Evolutionary conservation across 2,113 vertebrate genomes (phyloP).

Genomic region (Peromyscus leucopus): DNA sequence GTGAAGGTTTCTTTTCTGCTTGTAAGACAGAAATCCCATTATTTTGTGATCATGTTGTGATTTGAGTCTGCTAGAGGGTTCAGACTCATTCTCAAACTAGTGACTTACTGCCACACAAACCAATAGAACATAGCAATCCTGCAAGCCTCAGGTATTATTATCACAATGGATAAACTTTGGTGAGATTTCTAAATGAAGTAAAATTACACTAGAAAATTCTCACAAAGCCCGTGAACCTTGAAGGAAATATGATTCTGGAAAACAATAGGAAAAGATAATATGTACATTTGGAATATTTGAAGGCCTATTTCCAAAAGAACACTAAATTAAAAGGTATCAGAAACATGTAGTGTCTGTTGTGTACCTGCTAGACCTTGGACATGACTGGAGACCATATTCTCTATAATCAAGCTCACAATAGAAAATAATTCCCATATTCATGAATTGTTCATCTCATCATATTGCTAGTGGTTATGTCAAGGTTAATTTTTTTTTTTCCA

Average conservation of each 20-base stretch:
- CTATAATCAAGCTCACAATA: conserved; percentile 73
- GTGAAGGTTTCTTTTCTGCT: conserved; percentile 36
- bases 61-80: background rate
- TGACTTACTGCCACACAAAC: background rate
- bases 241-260: background rate
- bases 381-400: conserved; percentile 21
- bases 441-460: conserved; percentile 79
- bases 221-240: background rate
- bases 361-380: conserved; percentile 29
- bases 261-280: background rate
- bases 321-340: background rate
- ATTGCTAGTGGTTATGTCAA: conserved; percentile 79
- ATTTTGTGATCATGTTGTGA: conserved; percentile 45
- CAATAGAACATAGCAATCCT: background rate
- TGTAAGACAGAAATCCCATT: conserved; percentile 43
- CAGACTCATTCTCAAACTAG: background rate
- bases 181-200: conserved; percentile 43
- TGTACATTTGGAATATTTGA: background rate
- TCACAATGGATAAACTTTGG: background rate
- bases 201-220: background rate
- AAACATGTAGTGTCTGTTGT: conserved; percentile 34
- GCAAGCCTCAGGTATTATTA: background rate
- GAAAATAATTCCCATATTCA: conserved; percentile 75
- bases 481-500: conserved; percentile 77
- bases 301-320: background rate